Evolutionary conservation across 2,888 invertebrate species (phyloP).

Genomic region (Antitype chi): DNA sequence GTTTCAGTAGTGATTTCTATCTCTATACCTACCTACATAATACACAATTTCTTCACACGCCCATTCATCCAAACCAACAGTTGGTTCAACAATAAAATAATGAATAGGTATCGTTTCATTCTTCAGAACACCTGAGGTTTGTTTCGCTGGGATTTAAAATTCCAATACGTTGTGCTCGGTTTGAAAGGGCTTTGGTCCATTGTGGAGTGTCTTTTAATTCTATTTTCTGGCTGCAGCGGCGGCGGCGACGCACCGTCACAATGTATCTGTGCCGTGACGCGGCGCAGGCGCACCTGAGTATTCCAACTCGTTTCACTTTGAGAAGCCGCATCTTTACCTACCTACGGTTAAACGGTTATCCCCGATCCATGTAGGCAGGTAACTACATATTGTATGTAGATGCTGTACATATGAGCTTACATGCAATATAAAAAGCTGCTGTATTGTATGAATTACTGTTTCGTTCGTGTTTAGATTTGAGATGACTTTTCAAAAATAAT

Average conservation of each 20-base stretch:
- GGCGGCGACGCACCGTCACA: conserved; percentile 77
- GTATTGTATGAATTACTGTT: not conserved
- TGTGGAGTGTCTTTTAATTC: conserved; percentile 87
- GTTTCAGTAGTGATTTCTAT: conserved; percentile 7
- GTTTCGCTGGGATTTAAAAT: conserved; percentile 75
- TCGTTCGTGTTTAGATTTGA: not conserved
- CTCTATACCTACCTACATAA: not conserved
- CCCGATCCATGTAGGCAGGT: conserved; percentile 30
- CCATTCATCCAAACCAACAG: conserved; percentile 40
- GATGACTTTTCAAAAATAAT: not conserved
- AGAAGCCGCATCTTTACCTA: conserved; percentile 76
- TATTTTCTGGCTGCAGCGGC: conserved; percentile 77
- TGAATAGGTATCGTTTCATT: conserved; percentile 61
- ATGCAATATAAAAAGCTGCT: not conserved
- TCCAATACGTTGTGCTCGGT: conserved; percentile 78
- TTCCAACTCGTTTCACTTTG: conserved; percentile 83
- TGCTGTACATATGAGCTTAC: not conserved
- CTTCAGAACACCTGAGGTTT: conserved; percentile 73
- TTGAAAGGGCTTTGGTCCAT: conserved; percentile 83
- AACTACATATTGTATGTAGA: conserved; percentile 5
- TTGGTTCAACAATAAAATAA: conserved; percentile 57
- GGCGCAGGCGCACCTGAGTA: conserved; percentile 85
- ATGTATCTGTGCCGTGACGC: conserved; percentile 76
- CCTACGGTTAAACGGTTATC: conserved; percentile 60
- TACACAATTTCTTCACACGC: conserved; percentile 4